Evolutionary conservation across 2,113 vertebrate species (phyloP), one percentile per base, ranked within the genome.

Genomic region (Hyla sarda): DNA sequence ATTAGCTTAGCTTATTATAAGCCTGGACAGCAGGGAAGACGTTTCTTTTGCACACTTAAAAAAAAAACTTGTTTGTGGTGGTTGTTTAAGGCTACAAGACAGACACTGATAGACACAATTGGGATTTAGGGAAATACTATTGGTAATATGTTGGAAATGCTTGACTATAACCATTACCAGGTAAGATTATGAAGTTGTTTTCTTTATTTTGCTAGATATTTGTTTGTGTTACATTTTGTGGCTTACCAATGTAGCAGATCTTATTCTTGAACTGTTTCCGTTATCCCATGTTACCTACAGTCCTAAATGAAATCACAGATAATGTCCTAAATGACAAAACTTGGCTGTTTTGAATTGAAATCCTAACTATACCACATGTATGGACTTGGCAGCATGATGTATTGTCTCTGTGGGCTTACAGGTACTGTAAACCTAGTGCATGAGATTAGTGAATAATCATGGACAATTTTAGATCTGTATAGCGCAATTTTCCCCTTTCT

Each of bases 141-240:
- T 6, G 28, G 85, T 60, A 80, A 41, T 79, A 97, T 98, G 96
- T 92, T 99, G 97, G 97, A 98, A 94, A 99, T 99, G 98, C 96
- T 99, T 92, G 98, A 98, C 91, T 99, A 97, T 94, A 97, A 94
- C 90, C 96, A 97, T 91, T 99, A 97, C 90, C 97, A 99, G 98
- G 98, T 99, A 92, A 97, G 93, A 91, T 84, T 37, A 87, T 87
- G 30, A 84, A n/a, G n/a, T n/a, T n/a, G n/a, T 25, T 34, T 72
- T 48, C 2, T 12, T 41, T 23, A 0, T 58, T 69, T 69, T 3
- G 12, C 25, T 69, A 10, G 0, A 2, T 34, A 28, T 37, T 34
- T 34, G 14, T 23, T 48, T 60, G 12, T 52, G 5, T 67, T 52
- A 30, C 12, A 30, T 50, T 76, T 48, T 76, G 21, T 12, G 11